Base-by-base conservation (phyloP, 2,797 vertebrate species). In the Tolypeutes matacus region DNA sequence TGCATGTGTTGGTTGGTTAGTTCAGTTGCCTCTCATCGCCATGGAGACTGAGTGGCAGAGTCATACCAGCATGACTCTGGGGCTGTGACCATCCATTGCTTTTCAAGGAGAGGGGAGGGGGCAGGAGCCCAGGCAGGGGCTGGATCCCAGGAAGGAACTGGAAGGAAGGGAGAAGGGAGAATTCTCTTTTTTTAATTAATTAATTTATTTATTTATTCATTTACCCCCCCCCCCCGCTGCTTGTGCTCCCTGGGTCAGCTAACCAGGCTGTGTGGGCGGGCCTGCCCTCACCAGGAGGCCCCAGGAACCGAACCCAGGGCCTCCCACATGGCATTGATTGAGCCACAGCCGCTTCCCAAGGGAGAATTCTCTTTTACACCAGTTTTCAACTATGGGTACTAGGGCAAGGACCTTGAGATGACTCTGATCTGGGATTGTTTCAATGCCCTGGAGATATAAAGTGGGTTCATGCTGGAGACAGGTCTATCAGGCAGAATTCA, bases 1-100 rank as follows among this genome's bases (percentile, higher is more conserved):
- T 67, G 64, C 42, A 11, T 56, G 60, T 58, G 18, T 36, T 69
- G 53, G 14, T 1, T 6, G 21, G 27, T 4, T 31, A 60, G 20
- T 21, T 56, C 56, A 83, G 70, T 84, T 94, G 42, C 75, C 70
- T 93, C 92, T 91, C 60, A 86, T 96, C 58, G 89, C 82, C 64
- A 78, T 95, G 46, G 89, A 89, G 96, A 97, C 92, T 27, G 36
- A 96, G 23, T 80, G 77, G 75, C 70, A 89, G 80, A 95, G 12
- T 67, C 73, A 73, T 12, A 7, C 51, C 72, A 86, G 49, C 80
- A 34, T n/a, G 75, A 92, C 84, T 86, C 86, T 72, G 92, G 58
- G 67, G 76, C 88, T 96, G 80, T 82, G 83, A 67, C 51, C 56
- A 96, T 94, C 34, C 42, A 62, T 49, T 21, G 13, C 60, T 88